Base-by-base conservation (phyloP, 2,113 vertebrate genomes). In the Suncus etruscus region DNA sequence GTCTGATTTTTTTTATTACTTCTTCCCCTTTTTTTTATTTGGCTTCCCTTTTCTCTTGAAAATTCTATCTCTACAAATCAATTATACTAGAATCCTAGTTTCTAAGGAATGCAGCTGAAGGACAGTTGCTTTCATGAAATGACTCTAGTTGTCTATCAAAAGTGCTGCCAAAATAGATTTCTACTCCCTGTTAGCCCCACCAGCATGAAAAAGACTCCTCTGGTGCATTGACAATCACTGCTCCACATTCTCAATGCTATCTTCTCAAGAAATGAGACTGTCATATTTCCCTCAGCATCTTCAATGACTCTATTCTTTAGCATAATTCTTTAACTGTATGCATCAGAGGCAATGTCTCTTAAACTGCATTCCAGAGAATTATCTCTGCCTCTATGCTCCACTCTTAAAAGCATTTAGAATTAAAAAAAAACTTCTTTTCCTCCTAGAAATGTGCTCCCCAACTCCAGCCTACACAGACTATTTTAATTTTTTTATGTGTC, bases 391-490 rank as follows among this genome's bases (percentile, higher is more conserved):
- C 15, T 3, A 0, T 29, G 18, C 15, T 89, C 77, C 7, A 70
- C n/a, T 83, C 73, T 50, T 69, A 50, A 77, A 83, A 88, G 14
- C 9, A 66, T 9, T 68, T 32, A 70, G 58, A 18, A 66, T 93
- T 73, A 84, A 86, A 94, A 86, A 94, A 0, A 1, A 83, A 5
- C 27, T 25, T 12, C 15, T 15, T 2, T 58, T 47, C 22, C 15
- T 69, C 22, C 47, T 54, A 63, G 31, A 95, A 78, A 75, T 22
- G 6, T 47, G 47, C 16, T 65, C 39, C 48, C 69, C 68, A 82
- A 25, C 11, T 54, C 32, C 39, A 89, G 15, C 14, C 31, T 27
- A 79, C 51, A 73, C 4, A 16, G 20, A 81, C 85, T 27, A 68
- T 58, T 80, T 82, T 86, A 9, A 88, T 6, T n/a, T 84, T 32